Conservation (phyloP, 2,888 invertebrate genomes). For the Brachycybe producta region DNA sequence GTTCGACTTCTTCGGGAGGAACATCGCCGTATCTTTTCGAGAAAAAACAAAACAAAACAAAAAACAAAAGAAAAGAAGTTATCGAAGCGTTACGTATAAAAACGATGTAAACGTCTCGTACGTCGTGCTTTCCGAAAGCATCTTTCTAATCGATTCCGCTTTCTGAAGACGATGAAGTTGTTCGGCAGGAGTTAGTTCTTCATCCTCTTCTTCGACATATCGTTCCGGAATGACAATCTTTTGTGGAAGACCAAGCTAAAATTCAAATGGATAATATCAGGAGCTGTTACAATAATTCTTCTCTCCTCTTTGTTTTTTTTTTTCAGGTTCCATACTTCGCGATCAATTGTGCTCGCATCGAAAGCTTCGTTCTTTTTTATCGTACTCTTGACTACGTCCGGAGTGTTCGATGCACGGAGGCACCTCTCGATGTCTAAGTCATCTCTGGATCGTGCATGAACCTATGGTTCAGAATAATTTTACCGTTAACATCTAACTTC, state of each 20-base stretch:
- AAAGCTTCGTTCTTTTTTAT: slow-evolving; percentile 47
- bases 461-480: slow-evolving; percentile 20
- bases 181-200: slow-evolving; percentile 72
- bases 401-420: slow-evolving; percentile 51
- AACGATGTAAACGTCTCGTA: background rate
- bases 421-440: slow-evolving; percentile 69
- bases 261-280: slow-evolving; percentile 7
- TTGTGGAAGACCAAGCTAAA: slow-evolving; percentile 69
- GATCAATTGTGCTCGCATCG: slow-evolving; percentile 72
- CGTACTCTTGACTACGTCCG: slow-evolving; percentile 76
- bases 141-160: slow-evolving; percentile 79
- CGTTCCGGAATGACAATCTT: slow-evolving; percentile 85
- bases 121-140: slow-evolving; percentile 47
- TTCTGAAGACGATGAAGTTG: slow-evolving; percentile 69
- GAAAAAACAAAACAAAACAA: background rate
- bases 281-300: background rate
- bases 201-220: slow-evolving; percentile 75
- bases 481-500: no score
- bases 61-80: background rate
- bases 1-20: slow-evolving; percentile 27
- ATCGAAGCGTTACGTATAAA: background rate
- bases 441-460: slow-evolving; percentile 25
- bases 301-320: no score
- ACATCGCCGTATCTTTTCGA: slow-evolving; percentile 23
- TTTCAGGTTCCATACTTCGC: slow-evolving; percentile 28